Evolutionary conservation across 2,797 vertebrate genomes (phyloP).

Genomic region (Girardinus metallicus): DNA sequence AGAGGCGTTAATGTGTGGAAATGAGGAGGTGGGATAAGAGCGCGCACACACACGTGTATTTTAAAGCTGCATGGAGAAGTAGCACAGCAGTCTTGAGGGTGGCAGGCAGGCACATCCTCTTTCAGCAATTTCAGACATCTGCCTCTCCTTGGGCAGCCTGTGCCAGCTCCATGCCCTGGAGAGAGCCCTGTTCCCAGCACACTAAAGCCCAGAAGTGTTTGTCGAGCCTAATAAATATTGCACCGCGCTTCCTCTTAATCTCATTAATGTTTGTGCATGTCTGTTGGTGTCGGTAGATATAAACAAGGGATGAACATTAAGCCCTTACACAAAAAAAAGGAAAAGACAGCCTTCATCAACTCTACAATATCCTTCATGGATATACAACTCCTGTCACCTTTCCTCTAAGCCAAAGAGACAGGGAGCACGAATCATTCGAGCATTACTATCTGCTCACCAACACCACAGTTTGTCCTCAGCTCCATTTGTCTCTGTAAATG

Average conservation of each 20-base stretch:
- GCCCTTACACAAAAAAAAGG: conserved; percentile 63
- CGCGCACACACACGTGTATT: conserved; percentile 40
- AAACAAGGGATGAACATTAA: conserved; percentile 84
- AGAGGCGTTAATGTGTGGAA: conserved; percentile 52
- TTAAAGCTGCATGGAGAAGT: conserved; percentile 75
- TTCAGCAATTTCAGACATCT: conserved; percentile 76
- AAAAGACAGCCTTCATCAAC: conserved; percentile 45
- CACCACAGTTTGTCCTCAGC: conserved; percentile 68
- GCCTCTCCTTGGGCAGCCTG: conserved; percentile 74
- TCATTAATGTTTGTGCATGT: conserved; percentile 87
- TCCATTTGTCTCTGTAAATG: conserved; percentile 63
- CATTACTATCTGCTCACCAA: conserved; percentile 64
- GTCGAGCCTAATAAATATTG: conserved; percentile 85
- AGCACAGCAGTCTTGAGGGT: conserved; percentile 73
- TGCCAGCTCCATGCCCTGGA: conserved; percentile 73
- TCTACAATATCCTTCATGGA: conserved; percentile 50
- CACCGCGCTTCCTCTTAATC: conserved; percentile 82
- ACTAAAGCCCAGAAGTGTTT: conserved; percentile 85
- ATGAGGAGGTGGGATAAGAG: conserved; percentile 48
- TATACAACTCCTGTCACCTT: conserved; percentile 55
- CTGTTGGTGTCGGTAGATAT: conserved; percentile 79
- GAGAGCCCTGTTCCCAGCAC: conserved; percentile 72
- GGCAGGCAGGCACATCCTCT: conserved; percentile 69
- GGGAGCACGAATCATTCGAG: conserved; percentile 55
- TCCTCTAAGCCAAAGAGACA: conserved; percentile 65